These are phyloP conservation scores for Diaperis boleti DNA, from an alignment of 2,888 invertebrate genomes.

Conservation along the genomic window DNA sequence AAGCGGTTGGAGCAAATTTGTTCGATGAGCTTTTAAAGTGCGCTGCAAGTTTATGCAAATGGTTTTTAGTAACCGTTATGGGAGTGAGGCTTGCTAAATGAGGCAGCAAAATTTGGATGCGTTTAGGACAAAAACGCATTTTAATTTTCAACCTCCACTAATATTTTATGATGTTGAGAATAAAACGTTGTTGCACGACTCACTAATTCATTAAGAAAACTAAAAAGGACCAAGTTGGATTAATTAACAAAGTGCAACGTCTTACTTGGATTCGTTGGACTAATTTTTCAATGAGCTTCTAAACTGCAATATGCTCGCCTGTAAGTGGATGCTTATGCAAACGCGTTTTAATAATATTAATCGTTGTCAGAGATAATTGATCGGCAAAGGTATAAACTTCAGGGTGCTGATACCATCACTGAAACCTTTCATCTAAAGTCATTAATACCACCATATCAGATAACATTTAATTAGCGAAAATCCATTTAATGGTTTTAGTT, in stretches of 20 bases:
- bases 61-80: constrained; percentile 22
- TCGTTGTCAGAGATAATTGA: constrained; percentile 2
- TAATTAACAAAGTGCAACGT: too few relatives aligned
- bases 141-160: too few relatives aligned
- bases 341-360: constrained; percentile 30
- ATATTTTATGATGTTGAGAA: too few relatives aligned
- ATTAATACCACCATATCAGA: constrained; percentile 7
- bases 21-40: constrained; percentile 24
- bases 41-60: constrained; percentile 29
- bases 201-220: too few relatives aligned
- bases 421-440: constrained; percentile 11
- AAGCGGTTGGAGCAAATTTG: not conserved
- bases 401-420: constrained; percentile 1
- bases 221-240: too few relatives aligned
- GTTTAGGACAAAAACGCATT: too few relatives aligned
- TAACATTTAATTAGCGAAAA: constrained; percentile 21
- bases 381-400: constrained; percentile 16
- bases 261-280: too few relatives aligned
- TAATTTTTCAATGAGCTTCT: constrained; percentile 28
- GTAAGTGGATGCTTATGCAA: constrained; percentile 23
- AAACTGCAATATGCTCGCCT: constrained; percentile 17
- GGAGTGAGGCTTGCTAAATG: constrained; percentile 1
- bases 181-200: too few relatives aligned
- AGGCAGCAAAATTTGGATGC: too few relatives aligned
- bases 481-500: constrained; percentile 25